Base-by-base conservation (phyloP, 2,113 vertebrate species). In the Cervus canadensis region DNA sequence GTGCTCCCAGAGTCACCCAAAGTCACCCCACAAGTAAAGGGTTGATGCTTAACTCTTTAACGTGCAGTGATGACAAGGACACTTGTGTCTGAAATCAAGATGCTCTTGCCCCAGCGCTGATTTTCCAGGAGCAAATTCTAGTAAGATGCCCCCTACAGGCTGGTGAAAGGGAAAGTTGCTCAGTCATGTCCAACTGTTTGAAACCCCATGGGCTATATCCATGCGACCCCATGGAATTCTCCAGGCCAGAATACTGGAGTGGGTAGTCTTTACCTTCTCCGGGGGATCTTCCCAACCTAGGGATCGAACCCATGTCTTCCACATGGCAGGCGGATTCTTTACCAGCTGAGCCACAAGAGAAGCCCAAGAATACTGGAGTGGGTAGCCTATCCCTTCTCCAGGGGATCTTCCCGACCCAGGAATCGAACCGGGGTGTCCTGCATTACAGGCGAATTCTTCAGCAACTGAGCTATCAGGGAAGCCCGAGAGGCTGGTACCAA, bases 51-150 rank as follows among this genome's bases (percentile, higher is more conserved):
- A 82, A n/a, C 17, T 81, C 48, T 81, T 16, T 3, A 78, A 59
- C 1, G 0, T 1, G 15, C 15, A 6, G 17, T 1, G 2, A 74
- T 36, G 33, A 78, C 14, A 74, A 14, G 52, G 78, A 60, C 16
- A 52, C 2, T 6, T 11, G 21, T 59, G 59, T 64, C 48, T 64
- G 28, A 67, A 71, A 16, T 23, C 48, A 43, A 10, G 33, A 23
- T 23, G 48, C 56, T 7, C 21, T 14, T 1, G 14, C 23, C 16
- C 50, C 4, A 7, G 1, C 6, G 26, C 74, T 57, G 52, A 60
- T n/a, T 48, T 28, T 87, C 67, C 19, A 21, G 71, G 45, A 33
- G 17, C 76, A 40, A 43, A 28, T 74, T 60, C 52, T 13, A 28
- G 36, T 28, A 6, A 62, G 33, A 33, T 16, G 33, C 28, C 23